phyloP scores from a whole-genome alignment of 2,888 invertebrate species.

The Aspidiotus destructor region DNA sequence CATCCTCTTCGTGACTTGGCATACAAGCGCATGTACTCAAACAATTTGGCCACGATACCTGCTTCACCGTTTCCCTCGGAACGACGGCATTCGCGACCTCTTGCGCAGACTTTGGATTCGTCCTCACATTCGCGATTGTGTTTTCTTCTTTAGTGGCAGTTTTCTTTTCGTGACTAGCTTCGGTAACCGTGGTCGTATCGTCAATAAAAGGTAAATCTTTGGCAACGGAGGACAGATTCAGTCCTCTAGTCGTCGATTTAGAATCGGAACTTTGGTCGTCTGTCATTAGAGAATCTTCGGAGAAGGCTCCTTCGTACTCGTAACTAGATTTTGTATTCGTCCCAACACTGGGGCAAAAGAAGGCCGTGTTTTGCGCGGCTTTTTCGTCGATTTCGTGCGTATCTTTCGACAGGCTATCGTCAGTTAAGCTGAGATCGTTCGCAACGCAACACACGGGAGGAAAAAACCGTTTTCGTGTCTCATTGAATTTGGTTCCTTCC shows the following conservation, averaged over 20 bases:
- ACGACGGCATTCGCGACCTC: neutral
- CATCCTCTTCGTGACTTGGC: slow-evolving; percentile 10
- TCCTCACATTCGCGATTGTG: neutral
- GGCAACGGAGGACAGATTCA: neutral
- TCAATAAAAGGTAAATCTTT: slow-evolving; percentile 13
- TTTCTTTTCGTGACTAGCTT: slow-evolving; percentile 10
- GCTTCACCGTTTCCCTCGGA: slow-evolving; percentile 1
- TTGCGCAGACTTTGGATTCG: neutral
- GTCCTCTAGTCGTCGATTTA: neutral
- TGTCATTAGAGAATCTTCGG: neutral
- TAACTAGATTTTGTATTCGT: neutral
- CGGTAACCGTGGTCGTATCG: slow-evolving; percentile 7
- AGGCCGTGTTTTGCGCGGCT: neutral
- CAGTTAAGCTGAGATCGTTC: neutral
- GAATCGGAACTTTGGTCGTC: neutral
- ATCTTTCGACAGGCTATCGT: neutral
- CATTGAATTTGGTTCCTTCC: neutral
- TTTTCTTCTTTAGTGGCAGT: slow-evolving; percentile 1
- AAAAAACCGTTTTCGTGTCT: neutral
- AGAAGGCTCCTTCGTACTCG: neutral
- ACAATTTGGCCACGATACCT: slow-evolving; percentile 18
- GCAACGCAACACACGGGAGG: neutral
- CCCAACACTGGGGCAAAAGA: neutral
- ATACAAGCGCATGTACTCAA: slow-evolving; percentile 20
- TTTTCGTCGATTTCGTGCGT: neutral